These are phyloP conservation scores for Halictus quadricinctus DNA, from an alignment of 2,888 invertebrate species.

Conservation along the genomic window DNA sequence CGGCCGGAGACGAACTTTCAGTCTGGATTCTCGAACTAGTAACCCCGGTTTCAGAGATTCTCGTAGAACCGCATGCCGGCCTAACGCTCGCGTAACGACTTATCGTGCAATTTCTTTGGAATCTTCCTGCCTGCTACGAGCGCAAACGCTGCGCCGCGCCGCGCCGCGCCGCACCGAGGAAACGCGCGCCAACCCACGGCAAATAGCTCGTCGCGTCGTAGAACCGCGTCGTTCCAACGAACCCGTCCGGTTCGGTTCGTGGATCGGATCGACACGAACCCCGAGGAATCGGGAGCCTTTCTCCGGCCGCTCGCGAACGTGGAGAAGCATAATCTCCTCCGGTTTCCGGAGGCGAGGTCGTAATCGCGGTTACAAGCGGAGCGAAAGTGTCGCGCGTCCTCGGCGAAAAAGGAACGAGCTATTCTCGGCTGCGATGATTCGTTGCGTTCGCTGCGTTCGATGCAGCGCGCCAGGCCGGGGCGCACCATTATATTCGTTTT, in stretches of 20 bases:
- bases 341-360: conserved; percentile 18
- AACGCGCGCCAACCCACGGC: conserved; percentile 48
- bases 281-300: conserved; percentile 59
- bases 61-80: conserved; percentile 32
- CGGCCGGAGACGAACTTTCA: conserved; percentile 6
- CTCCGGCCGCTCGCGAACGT: conserved; percentile 15
- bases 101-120: conserved; percentile 58
- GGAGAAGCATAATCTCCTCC: neutral
- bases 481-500: conserved; percentile 19
- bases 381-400: conserved; percentile 41
- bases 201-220: conserved; percentile 49
- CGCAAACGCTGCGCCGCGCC: conserved; percentile 10
- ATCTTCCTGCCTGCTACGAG: conserved; percentile 48
- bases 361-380: conserved; percentile 22
- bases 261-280: conserved; percentile 66
- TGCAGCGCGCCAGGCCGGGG: neutral
- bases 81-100: conserved; percentile 41
- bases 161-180: conserved; percentile 21
- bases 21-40: conserved; percentile 43
- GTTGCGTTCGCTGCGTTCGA: neutral
- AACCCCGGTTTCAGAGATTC: conserved; percentile 57
- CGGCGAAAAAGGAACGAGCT: neutral
- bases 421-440: neutral
- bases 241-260: conserved; percentile 58
- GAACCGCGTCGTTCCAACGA: conserved; percentile 60